These are phyloP conservation scores for Drosophila imparisetae DNA, from an alignment of 2,888 invertebrate genomes.

Conservation along the genomic window DNA sequence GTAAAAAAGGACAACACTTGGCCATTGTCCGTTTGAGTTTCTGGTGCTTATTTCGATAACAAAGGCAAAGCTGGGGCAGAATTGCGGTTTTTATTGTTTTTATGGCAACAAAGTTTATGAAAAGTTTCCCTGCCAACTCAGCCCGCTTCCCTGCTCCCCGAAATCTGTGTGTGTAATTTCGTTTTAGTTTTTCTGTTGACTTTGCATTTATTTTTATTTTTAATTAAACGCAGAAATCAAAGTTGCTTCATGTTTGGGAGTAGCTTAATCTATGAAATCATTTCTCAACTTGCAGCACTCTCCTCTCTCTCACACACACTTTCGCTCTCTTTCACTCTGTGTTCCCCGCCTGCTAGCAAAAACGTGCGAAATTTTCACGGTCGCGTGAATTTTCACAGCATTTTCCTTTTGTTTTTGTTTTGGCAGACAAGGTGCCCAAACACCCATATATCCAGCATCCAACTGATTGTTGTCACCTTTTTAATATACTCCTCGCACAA, in stretches of 20 bases:
- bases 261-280: constrained; percentile 76
- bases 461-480: constrained; percentile 70
- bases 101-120: constrained; percentile 78
- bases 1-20: constrained; percentile 76
- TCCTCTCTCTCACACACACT: background rate
- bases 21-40: constrained; percentile 75
- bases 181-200: constrained; percentile 79
- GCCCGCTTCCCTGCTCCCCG: background rate
- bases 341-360: constrained; percentile 66
- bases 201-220: constrained; percentile 82
- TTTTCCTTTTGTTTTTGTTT: constrained; percentile 59
- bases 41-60: constrained; percentile 74
- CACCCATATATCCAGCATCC: constrained; percentile 13
- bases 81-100: constrained; percentile 83
- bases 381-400: constrained; percentile 70
- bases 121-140: constrained; percentile 57
- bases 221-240: constrained; percentile 79
- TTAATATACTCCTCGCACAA: constrained; percentile 36
- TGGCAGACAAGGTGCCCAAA: constrained; percentile 43
- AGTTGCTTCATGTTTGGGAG: constrained; percentile 27
- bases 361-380: constrained; percentile 84
- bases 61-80: constrained; percentile 53
- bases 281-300: constrained; percentile 61
- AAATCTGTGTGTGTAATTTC: constrained; percentile 51
- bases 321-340: background rate